Base-by-base conservation (phyloP, 1,140 invertebrate genomes). In the Trialeurodes vaporariorum region DNA sequence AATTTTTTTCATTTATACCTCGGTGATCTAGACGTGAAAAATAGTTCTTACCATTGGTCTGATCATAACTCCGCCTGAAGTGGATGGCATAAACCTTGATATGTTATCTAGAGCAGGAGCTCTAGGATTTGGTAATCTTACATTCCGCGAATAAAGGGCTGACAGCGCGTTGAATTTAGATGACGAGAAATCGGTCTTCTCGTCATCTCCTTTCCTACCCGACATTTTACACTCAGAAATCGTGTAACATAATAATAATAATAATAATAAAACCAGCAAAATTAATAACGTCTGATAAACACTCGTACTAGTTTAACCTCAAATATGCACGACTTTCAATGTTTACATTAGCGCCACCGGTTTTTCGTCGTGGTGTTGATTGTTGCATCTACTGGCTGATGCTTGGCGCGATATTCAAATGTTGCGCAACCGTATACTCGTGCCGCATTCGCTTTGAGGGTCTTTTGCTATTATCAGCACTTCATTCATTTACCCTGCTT, bases 131-230 rank as follows among this genome's bases (percentile, higher is more conserved):
- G 85, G 85, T 1, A 87, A 27, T 70, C 76, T 75, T 0, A 80
- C 71, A 71, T 84, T 83, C 2, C 77, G 61, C 0, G 83, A 82
- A 67, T 85, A 85, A 17, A 91, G 75, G 1, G 83, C 87, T 73
- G 84, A 84, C 0, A 88, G 61, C 0, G 88, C 83, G 77, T 91
- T 82, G 66, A 89, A 91, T 61, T 79, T 79, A 2, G 83, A 82
- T 74, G 85, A 87, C 66, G 75, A 82, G 34, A 83, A 79, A 74
- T 88, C 84, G 27, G 87, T 74, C 78, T 83, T 84, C 12, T 83
- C 82, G n/a, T 87, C 83, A 25, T 72, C 70, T 2, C 68, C 68
- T 17, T 72, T 71, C 2, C 69, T 68, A 17, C 75, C 77, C 25
- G 75, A 73, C 77, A 79, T 79, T 25, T 73, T 72, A 34, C 24